Evolutionary conservation across 2,797 vertebrate genomes (phyloP), one percentile per base, ranked within the genome.

Genomic region (Anolis apletophallus): DNA sequence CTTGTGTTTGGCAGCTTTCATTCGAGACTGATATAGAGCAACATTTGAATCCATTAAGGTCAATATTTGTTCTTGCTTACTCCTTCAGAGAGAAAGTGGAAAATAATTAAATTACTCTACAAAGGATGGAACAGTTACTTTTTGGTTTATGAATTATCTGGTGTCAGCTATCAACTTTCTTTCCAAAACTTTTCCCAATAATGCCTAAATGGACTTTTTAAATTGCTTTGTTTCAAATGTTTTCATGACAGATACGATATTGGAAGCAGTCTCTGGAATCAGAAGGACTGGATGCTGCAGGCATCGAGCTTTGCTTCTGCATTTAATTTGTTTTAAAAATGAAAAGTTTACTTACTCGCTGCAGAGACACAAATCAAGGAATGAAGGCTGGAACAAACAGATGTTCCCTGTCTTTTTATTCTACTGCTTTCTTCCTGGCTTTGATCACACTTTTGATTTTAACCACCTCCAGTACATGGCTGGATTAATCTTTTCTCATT

Each of bases 191-290:
- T 5, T 67, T 23, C 0, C 64, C 78, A 79, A 26, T 83, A 90
- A 92, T 40, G 17, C 77, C 55, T 64, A 77, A 50, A 89, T 79
- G 59, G 32, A 19, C 83, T 72, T 84, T 89, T 87, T 84, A 9
- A 61, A 61, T 87, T 78, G 85, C 81, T 85, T 13, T 86, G 87
- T 87, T 88, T 85, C 12, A 16, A 26, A 73, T 52, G 59, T 71
- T 57, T 68, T 40, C 9, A 23, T 71, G 61, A 84, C 2, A 79
- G 12, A 23, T 3, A 14, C n/a, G n/a, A 1, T 46, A 87, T 84
- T 71, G 13, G 32, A 85, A 77, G 74, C 2, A 26, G 86, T 87
- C 19, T 57, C 69, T 83, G 84, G 86, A 87, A 87, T 36, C 13
- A 16, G 40, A 1, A 9, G 36, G 46, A 0, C 5, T 85, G 21